Base-by-base conservation (phyloP, 1,140 invertebrate genomes). In the Papilio aristodemus region DNA sequence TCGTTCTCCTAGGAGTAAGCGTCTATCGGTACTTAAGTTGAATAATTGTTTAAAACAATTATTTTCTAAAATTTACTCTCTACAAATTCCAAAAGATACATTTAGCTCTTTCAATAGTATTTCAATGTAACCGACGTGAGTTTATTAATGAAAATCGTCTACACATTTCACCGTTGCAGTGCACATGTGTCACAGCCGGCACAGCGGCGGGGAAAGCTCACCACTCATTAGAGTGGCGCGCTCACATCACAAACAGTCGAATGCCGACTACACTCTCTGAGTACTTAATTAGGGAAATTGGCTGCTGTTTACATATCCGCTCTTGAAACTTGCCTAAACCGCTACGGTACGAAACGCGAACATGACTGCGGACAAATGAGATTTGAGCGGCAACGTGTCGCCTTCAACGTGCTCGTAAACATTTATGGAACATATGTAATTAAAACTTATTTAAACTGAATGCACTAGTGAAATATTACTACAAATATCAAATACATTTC, bases 281-380 rank as follows among this genome's bases (percentile, higher is more conserved):
- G 76, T 80, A 80, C 82, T 85, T 87, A 87, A 87, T 88, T 87
- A 87, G 83, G 73, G 79, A 87, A 83, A 86, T 85, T 81, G 80
- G 73, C 71, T 69, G 74, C 70, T 81, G 79, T 85, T 83, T 82
- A 79, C 77, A 82, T 79, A 78, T 74, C 75, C 41, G 67, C 71
- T 70, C 72, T 77, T 71, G 72, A 74, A 73, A 78, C 76, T 77
- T 75, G 77, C 74, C 76, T 78, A 80, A 81, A 81, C 72, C 75
- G 73, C 71, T 62, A 3, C 27, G 27, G 75, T 59, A 68, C 69
- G 67, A 43, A 80, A 79, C 77, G 75, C 80, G 37, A 43, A 32
- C 50, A 27, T 39, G 57, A 54, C 43, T 38, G 59, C 39, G 38
- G 14, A 69, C 69, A 71, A 66, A 74, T 69, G 59, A 46, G 66